A percentile compares a stretch with the other conserved stretches of the same genome.
These are phyloP conservation scores for Protonemura montana DNA, from an alignment of 2,888 invertebrate genomes.

Conservation along the genomic window DNA sequence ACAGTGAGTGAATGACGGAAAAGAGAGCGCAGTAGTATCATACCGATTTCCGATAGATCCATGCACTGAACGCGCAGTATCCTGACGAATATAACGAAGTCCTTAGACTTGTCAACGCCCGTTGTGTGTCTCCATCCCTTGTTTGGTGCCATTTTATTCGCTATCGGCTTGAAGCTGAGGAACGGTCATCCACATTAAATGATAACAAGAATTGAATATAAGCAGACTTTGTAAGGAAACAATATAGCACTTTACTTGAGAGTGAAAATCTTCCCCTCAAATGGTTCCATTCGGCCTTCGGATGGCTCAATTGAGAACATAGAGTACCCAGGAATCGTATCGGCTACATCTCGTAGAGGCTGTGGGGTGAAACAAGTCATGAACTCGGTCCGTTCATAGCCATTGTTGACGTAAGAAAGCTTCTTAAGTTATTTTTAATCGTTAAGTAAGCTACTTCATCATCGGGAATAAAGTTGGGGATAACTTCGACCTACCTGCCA, in stretches of 20 bases:
- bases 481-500: too few relatives aligned
- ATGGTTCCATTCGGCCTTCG: constrained; percentile 56
- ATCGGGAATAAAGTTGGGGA: too few relatives aligned
- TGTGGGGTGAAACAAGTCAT: too few relatives aligned
- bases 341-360: constrained; percentile 45
- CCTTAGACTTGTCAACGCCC: neutral
- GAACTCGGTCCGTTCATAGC: too few relatives aligned
- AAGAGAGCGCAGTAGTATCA: neutral
- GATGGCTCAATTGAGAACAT: constrained; percentile 54
- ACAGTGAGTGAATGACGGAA: too few relatives aligned
- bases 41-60: constrained; percentile 29
- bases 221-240: neutral
- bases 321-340: constrained; percentile 51
- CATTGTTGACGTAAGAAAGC: too few relatives aligned
- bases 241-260: constrained; percentile 52
- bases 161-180: constrained; percentile 24
- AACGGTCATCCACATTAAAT: neutral
- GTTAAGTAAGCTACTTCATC: too few relatives aligned
- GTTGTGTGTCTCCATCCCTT: neutral
- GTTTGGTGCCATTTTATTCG: neutral
- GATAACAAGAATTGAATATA: neutral
- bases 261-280: constrained; percentile 55
- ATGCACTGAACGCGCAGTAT: constrained; percentile 42
- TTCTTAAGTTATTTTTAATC: too few relatives aligned
- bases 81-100: constrained; percentile 29